Conservation (phyloP, 2,888 invertebrate species). For the Digitonthophagus gazella region DNA sequence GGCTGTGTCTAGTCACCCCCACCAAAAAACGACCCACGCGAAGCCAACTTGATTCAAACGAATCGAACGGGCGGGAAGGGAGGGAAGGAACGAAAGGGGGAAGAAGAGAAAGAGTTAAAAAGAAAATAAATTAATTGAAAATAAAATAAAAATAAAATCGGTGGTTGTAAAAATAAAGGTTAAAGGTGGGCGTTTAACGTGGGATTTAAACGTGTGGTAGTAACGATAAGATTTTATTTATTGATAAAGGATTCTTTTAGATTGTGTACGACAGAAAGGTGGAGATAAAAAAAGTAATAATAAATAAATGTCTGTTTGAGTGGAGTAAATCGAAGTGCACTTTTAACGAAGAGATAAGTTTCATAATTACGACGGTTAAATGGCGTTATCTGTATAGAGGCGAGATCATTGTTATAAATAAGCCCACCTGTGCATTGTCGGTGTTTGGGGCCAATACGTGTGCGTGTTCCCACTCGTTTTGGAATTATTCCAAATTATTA, state of each 20-base stretch:
- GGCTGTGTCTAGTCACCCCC: not conserved
- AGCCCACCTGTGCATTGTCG: not conserved
- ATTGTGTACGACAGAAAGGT: too few relatives aligned
- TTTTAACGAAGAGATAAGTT: not conserved
- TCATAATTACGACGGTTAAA: not conserved
- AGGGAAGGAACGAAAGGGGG: too few relatives aligned
- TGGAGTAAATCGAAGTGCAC: not conserved
- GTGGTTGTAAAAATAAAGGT: not conserved
- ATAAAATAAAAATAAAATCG: not conserved
- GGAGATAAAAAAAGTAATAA: too few relatives aligned
- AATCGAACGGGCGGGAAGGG: too few relatives aligned
- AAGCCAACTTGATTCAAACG: too few relatives aligned
- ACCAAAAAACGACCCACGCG: not conserved
- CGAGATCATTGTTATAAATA: not conserved
- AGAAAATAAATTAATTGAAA: not conserved
- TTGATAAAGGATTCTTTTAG: too few relatives aligned
- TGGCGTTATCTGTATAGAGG: not conserved
- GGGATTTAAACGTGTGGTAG: too few relatives aligned
- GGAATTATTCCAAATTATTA: not conserved
- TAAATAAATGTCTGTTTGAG: too few relatives aligned
- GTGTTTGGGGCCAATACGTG: not conserved
- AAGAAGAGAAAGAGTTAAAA: not conserved
- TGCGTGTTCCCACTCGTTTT: not conserved
- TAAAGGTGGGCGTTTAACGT: too few relatives aligned
- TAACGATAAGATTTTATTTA: too few relatives aligned